Evolutionary conservation across 2,113 vertebrate genomes (phyloP).

Genomic region (Tupaia chinensis): DNA sequence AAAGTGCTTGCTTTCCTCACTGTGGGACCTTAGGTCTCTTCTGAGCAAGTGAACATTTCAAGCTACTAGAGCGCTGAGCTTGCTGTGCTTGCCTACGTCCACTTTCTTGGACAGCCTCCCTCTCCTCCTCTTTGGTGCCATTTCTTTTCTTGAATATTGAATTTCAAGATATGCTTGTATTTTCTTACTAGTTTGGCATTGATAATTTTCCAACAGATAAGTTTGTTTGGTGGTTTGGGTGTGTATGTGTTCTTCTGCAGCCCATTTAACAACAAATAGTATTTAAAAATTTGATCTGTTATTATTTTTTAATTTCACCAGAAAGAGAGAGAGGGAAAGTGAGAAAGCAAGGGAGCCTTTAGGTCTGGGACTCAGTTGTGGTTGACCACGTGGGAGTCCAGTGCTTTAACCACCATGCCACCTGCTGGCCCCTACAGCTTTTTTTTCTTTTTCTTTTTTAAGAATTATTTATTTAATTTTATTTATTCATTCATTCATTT

Average conservation of each 20-base stretch:
- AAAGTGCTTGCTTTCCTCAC: accelerated
- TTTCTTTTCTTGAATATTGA: not conserved
- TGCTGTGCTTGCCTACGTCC: not conserved
- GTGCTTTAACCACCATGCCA: no score
- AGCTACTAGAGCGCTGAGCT: not conserved
- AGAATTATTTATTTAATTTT: no score
- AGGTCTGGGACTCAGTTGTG: no score
- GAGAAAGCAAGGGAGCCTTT: no score
- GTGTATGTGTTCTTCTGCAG: not conserved
- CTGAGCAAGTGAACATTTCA: not conserved
- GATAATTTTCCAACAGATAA: not conserved
- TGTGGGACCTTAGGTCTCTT: not conserved
- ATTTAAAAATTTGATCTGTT: no score
- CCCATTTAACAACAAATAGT: no score
- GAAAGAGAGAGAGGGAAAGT: no score
- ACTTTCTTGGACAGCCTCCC: not conserved
- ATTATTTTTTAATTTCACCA: no score
- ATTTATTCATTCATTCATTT: no score
- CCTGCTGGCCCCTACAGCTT: no score
- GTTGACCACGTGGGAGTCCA: no score
- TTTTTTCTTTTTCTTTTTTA: no score
- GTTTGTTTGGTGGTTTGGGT: not conserved
- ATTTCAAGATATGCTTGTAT: not conserved
- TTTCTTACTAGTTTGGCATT: not conserved
- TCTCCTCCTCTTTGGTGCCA: not conserved